Base-by-base conservation (phyloP, 2,113 vertebrate species). In the Lathamus discolor region DNA sequence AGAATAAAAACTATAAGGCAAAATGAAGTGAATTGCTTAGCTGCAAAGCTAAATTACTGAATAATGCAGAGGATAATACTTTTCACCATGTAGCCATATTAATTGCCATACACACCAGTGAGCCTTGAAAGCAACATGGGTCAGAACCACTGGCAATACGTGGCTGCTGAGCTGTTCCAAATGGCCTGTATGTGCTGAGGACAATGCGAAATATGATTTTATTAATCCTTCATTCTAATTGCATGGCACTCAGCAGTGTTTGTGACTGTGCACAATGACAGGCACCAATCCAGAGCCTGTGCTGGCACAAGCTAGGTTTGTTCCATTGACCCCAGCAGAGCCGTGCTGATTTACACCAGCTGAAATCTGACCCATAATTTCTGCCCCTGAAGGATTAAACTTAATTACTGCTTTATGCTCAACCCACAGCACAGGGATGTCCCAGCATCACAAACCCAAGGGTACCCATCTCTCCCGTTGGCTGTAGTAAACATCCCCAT, bases 301-400 rank as follows among this genome's bases (percentile, higher is more conserved):
- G 55, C 92, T 93, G 90, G 88, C 80, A 92, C 62, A 43, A 55
- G 57, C 52, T 67, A 31, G 61, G 80, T 54, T 96, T 90, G 55
- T 94, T 93, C 93, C 93, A 72, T 41, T 37, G 83, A 92, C 96
- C 93, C 94, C 93, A 96, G 88, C 86, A 68, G 91, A 82, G 95
- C 74, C 2, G 1, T 18, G 35, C 66, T 95, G 86, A 96, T 95
- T 79, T 91, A 73, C 12, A 15, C 66, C 88, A 92, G 83, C 73
- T 88, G 92, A 92, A 92, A 82, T 77, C 69, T 37, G 31, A 64
- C 25, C 74, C 23, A 1, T 13, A n/a, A 25, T 83, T 91, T 84
- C 83, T 94, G 69, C 81, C 80, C 83, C 1, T 0, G 83, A 91
- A 90, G 70, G 77, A 82, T 72, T 88, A 88, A 82, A 43, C 8